Evolutionary conservation across 2,113 vertebrate genomes (phyloP).

Genomic region (Turdus rufiventris): DNA sequence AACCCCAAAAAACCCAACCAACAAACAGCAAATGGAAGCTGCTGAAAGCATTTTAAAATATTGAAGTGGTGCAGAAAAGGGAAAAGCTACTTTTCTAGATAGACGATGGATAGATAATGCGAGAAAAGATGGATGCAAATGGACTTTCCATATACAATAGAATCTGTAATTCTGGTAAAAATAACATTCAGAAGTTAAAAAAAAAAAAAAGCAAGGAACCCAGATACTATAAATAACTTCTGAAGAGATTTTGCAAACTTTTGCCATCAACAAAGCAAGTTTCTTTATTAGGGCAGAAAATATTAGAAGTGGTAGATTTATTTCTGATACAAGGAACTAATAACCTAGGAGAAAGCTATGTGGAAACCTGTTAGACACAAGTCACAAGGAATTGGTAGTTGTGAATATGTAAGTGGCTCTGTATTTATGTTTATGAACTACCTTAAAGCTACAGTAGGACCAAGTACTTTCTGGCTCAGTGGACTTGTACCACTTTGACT

Average conservation of each 20-base stretch:
- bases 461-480: not conserved
- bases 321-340: not conserved
- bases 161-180: conserved; percentile 5
- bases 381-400: not conserved
- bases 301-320: not conserved
- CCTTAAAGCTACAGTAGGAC: not conserved
- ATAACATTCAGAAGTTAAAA: not conserved
- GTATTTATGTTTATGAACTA: not conserved
- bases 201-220: not conserved
- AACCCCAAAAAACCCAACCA: rapidly evolving
- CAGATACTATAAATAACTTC: not conserved
- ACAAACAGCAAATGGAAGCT: not conserved
- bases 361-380: not conserved
- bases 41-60: not conserved
- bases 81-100: not conserved
- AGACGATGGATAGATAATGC: not conserved
- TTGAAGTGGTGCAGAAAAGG: not conserved
- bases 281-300: not conserved
- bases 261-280: not conserved
- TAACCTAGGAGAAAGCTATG: not conserved
- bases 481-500: not conserved
- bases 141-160: not conserved
- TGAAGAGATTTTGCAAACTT: not conserved
- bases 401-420: not conserved
- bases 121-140: not conserved